phyloP scores from a whole-genome alignment of 2,888 invertebrate genomes.

The Adela reaumurella region DNA sequence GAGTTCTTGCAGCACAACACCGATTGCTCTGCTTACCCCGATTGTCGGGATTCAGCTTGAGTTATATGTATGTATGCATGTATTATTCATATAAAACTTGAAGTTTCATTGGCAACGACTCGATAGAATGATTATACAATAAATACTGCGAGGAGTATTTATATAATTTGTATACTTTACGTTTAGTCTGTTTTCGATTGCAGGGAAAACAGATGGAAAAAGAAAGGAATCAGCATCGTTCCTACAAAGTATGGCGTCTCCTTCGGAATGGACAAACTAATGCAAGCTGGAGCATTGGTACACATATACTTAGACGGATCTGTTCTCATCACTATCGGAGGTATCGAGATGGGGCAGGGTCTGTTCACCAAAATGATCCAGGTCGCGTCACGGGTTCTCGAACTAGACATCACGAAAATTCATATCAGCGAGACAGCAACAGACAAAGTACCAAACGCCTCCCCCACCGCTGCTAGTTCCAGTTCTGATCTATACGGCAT shows the following conservation, averaged over 20 bases:
- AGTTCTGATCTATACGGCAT: constrained; percentile 80
- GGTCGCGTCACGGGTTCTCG: constrained; percentile 66
- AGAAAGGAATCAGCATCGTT: constrained; percentile 69
- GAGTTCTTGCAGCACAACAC: too few relatives aligned
- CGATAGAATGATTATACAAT: background rate
- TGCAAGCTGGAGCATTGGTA: constrained; percentile 77
- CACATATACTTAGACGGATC: constrained; percentile 76
- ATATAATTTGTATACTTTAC: background rate
- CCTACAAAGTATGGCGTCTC: constrained; percentile 77
- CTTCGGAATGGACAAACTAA: constrained; percentile 61
- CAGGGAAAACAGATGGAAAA: constrained; percentile 69
- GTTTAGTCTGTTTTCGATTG: constrained; percentile 15
- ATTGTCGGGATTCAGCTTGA: too few relatives aligned
- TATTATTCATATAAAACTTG: too few relatives aligned
- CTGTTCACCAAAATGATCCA: constrained; percentile 87
- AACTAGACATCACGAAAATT: constrained; percentile 60
- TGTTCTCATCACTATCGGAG: constrained; percentile 75
- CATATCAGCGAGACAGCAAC: constrained; percentile 73
- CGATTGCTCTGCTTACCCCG: too few relatives aligned
- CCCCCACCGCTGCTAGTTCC: constrained; percentile 74
- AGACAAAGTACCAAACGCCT: constrained; percentile 79
- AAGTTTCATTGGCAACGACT: background rate
- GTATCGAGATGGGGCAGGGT: constrained; percentile 91
- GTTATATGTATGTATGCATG: too few relatives aligned
- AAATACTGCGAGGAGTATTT: background rate